Conservation (phyloP, 1,140 invertebrate genomes). For the Saccostrea glomerata region DNA sequence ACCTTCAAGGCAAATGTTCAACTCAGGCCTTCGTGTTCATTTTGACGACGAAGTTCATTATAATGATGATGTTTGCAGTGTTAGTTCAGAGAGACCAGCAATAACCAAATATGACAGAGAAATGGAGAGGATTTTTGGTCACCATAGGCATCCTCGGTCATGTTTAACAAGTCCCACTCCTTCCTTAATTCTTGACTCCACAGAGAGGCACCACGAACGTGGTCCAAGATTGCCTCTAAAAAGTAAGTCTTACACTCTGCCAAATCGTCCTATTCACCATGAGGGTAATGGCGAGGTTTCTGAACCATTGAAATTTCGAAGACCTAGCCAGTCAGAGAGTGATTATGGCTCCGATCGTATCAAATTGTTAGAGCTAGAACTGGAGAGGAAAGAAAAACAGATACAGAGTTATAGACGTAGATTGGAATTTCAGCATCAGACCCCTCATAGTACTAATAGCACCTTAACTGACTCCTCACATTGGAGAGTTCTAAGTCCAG, state of each 20-base stretch:
- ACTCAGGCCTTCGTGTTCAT: slow-evolving; percentile 47
- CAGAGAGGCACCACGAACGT: slow-evolving; percentile 15
- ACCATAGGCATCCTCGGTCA: neutral
- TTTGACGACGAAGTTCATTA: slow-evolving; percentile 48
- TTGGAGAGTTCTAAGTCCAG: slow-evolving; percentile 42
- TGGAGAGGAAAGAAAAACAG: slow-evolving; percentile 44
- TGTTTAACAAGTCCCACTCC: slow-evolving; percentile 56
- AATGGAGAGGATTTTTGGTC: slow-evolving; percentile 46
- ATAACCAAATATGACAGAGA: slow-evolving; percentile 37
- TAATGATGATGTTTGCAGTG: slow-evolving; percentile 45
- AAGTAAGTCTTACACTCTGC: neutral
- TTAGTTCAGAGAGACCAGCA: slow-evolving; percentile 46
- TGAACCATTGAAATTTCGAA: neutral
- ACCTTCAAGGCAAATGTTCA: slow-evolving; percentile 50
- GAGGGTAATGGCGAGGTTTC: neutral
- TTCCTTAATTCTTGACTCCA: slow-evolving; percentile 48
- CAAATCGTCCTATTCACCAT: neutral
- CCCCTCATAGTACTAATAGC: neutral
- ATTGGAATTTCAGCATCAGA: neutral
- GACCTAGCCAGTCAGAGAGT: neutral
- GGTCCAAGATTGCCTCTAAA: neutral
- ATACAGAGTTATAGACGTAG: slow-evolving; percentile 39
- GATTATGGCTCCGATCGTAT: slow-evolving; percentile 27
- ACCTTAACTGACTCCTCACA: slow-evolving; percentile 22
- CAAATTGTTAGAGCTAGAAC: slow-evolving; percentile 16